A percentile compares a stretch with the other conserved stretches of the same genome.
These are phyloP conservation scores for Gobio occitaniae DNA, from an alignment of 2,797 vertebrate species.

Conservation along the genomic window DNA sequence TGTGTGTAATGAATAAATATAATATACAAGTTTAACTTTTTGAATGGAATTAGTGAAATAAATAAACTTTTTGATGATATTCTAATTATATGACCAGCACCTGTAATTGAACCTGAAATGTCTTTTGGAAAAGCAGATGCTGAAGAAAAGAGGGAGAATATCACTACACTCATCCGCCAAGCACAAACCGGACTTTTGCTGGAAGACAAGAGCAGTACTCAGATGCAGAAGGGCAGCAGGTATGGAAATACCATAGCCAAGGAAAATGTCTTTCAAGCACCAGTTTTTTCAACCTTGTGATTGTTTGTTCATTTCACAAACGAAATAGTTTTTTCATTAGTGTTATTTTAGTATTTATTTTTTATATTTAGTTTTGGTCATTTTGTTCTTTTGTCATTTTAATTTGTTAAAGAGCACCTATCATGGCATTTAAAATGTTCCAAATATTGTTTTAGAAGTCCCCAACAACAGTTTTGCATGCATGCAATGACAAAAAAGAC, in stretches of 20 bases:
- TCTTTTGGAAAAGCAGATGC: constrained; percentile 60
- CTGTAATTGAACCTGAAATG: background rate
- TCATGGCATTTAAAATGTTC: too few species aligned
- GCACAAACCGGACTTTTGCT: constrained; percentile 58
- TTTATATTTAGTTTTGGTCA: background rate
- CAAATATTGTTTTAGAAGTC: too few species aligned
- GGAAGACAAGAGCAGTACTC: constrained; percentile 34
- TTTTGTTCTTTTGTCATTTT: background rate
- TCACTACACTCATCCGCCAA: constrained; percentile 3
- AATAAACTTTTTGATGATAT: too few species aligned
- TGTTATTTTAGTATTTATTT: background rate
- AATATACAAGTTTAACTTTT: too few species aligned
- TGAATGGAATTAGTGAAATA: too few species aligned
- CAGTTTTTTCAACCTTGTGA: background rate
- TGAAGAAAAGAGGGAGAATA: constrained; percentile 62
- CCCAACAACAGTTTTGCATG: too few species aligned
- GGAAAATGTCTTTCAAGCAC: background rate
- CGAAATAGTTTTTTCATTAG: too few species aligned
- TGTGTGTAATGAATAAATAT: too few species aligned
- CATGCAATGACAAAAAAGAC: too few species aligned
- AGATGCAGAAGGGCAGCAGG: constrained; percentile 70
- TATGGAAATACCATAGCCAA: constrained; percentile 50
- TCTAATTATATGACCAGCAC: too few species aligned
- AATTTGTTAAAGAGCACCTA: too few species aligned
- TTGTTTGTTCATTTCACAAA: background rate